These are phyloP conservation scores for Psilanteris sp. DNA, from an alignment of 1,140 invertebrate species.

Conservation along the genomic window DNA sequence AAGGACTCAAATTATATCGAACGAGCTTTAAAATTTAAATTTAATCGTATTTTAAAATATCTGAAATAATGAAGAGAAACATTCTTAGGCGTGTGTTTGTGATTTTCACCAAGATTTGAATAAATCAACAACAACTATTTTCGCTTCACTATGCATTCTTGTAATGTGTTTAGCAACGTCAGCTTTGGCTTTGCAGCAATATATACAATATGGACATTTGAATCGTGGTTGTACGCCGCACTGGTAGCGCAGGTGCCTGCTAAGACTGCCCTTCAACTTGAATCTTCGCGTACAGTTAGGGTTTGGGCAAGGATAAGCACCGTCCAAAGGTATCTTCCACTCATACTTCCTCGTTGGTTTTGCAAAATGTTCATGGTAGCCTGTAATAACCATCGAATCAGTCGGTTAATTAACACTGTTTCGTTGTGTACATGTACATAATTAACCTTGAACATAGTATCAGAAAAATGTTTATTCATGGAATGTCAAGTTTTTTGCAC, in stretches of 20 bases:
- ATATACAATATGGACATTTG: constrained; percentile 54
- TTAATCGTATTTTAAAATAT: too few relatives aligned
- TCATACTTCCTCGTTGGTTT: constrained; percentile 17
- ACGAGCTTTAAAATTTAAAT: too few relatives aligned
- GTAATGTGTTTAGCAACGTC: constrained; percentile 52
- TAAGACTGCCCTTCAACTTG: constrained; percentile 69
- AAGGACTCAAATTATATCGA: too few relatives aligned
- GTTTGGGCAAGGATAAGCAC: constrained; percentile 28
- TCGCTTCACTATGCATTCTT: constrained; percentile 35
- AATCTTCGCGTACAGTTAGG: constrained; percentile 75
- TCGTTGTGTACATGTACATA: too few relatives aligned
- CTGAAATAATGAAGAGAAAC: too few relatives aligned
- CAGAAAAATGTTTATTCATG: too few relatives aligned
- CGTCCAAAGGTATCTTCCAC: constrained; percentile 18
- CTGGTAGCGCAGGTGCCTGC: constrained; percentile 71
- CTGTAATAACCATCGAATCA: constrained; percentile 36
- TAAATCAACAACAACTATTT: constrained; percentile 41
- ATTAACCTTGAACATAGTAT: too few relatives aligned
- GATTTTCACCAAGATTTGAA: constrained; percentile 37
- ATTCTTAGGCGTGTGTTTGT: too few relatives aligned
- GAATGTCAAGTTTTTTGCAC: too few relatives aligned
- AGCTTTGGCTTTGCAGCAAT: constrained; percentile 43
- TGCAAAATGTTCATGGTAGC: not conserved
- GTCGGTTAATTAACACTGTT: too few relatives aligned
- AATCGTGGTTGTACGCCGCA: constrained; percentile 73